Evolutionary conservation across 1,140 invertebrate genomes (phyloP).

Genomic region (Heliconius hermathena): DNA sequence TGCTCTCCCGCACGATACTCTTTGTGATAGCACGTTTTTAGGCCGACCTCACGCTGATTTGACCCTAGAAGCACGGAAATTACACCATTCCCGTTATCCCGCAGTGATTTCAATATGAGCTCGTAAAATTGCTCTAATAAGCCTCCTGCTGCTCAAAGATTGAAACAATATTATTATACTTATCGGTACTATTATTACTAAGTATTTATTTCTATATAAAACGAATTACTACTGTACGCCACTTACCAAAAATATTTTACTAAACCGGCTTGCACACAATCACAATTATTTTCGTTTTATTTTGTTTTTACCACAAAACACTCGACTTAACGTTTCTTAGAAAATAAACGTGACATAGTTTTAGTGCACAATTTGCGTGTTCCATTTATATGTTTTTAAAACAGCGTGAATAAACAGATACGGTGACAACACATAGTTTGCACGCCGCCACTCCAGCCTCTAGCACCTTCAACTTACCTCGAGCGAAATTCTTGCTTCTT

Average conservation of each 20-base stretch:
- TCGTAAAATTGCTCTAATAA: slow-evolving; percentile 14
- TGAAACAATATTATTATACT: neutral
- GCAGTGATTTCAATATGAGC: slow-evolving; percentile 19
- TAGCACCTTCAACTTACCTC: slow-evolving; percentile 63
- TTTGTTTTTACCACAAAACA: neutral
- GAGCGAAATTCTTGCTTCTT: slow-evolving; percentile 63
- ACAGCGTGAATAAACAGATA: slow-evolving; percentile 55
- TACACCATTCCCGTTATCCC: slow-evolving; percentile 32
- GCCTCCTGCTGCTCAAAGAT: neutral
- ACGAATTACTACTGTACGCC: neutral
- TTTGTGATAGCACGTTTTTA: slow-evolving; percentile 78
- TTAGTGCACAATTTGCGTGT: slow-evolving; percentile 34
- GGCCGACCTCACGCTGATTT: slow-evolving; percentile 57
- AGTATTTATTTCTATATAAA: neutral
- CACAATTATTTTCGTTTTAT: neutral
- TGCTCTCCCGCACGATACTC: slow-evolving; percentile 55
- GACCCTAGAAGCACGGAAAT: slow-evolving; percentile 41
- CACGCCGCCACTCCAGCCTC: slow-evolving; percentile 57
- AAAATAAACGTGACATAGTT: slow-evolving; percentile 24
- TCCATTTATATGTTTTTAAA: slow-evolving; percentile 49
- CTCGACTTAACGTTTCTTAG: slow-evolving; percentile 15
- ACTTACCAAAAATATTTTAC: neutral
- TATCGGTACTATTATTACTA: neutral
- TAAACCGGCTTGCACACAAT: neutral
- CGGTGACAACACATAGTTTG: slow-evolving; percentile 64